Evolutionary conservation across 2,797 vertebrate species (phyloP), one percentile per base, ranked within the genome.

Genomic region (Dipus sagitta): DNA sequence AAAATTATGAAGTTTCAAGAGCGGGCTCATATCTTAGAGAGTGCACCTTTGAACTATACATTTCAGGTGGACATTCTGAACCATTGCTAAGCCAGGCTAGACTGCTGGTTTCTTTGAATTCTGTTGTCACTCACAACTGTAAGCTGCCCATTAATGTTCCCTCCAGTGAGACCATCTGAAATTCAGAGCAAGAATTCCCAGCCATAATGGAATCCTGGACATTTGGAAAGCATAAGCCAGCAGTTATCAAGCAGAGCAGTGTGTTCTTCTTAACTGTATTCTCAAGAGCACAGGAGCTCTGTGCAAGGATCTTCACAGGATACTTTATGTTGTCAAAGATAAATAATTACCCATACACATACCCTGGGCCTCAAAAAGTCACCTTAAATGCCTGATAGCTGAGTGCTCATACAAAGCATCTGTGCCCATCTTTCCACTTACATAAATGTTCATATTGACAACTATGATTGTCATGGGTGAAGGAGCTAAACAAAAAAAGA

Each of bases 401-500:
- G 42, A 74, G 13, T 34, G 13, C 4, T 54, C 58, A 68, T 47
- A 65, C 8, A 47, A 17, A 30, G 23, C 28, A 60, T 84, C 34
- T 65, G 26, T 47, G 62, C 21, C 65, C 10, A 0, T 21, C 67
- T 80, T 88, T 88, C 74, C 6, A 42, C 38, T 58, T 70, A 3
- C 28, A 2, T 3, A 62, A 28, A 28, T 58, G 11, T 80, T 90
- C 75, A 71, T n/a, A 4, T 2, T 52, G 32, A 54, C 42, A 93
- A 32, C 13, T 88, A 91, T 70, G 38, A 17, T 38, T 75, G 42
- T 71, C n/a, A 7, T 71, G 60, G 72, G 8, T 24, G 87, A 90
- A 92, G 10, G 6, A 77, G 20, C 10, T 86, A 94, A 91, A 32
- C 42, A 34, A 76, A 93, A 89, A 38, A 47, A 58, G 28, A 87